Conservation (phyloP, 2,888 invertebrate species). For the Nesidiocoris tenuis region DNA sequence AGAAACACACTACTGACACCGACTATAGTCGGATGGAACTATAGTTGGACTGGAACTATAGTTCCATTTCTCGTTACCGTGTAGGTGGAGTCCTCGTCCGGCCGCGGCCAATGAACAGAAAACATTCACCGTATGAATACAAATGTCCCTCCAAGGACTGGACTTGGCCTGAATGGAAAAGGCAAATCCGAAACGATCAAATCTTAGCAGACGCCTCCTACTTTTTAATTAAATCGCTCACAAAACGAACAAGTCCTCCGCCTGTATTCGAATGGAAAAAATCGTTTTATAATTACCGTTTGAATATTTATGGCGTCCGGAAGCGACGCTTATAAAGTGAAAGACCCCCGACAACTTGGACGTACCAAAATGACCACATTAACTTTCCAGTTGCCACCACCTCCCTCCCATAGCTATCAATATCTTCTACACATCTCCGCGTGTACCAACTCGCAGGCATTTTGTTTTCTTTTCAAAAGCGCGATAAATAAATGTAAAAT, state of each 20-base stretch:
- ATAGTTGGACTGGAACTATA: no score
- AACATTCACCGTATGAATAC: background rate
- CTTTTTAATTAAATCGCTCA: background rate
- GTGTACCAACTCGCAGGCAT: background rate
- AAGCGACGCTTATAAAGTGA: background rate
- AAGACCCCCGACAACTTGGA: background rate
- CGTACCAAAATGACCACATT: background rate
- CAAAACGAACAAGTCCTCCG: background rate
- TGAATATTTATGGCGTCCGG: background rate
- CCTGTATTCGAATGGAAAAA: background rate
- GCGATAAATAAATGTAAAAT: no score
- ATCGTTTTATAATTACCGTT: background rate
- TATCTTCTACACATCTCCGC: no score
- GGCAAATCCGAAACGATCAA: background rate
- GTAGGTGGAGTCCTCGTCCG: background rate
- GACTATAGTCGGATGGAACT: no score
- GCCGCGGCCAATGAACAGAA: background rate
- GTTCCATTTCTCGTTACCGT: no score
- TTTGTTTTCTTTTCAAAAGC: background rate
- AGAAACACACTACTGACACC: no score
- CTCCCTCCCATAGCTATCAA: background rate
- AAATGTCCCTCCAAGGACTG: background rate
- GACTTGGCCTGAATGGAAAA: background rate
- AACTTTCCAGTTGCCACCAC: background rate
- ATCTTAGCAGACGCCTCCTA: background rate